phyloP scores from a whole-genome alignment of 1,140 invertebrate species.

The Oedothorax gibbosus region DNA sequence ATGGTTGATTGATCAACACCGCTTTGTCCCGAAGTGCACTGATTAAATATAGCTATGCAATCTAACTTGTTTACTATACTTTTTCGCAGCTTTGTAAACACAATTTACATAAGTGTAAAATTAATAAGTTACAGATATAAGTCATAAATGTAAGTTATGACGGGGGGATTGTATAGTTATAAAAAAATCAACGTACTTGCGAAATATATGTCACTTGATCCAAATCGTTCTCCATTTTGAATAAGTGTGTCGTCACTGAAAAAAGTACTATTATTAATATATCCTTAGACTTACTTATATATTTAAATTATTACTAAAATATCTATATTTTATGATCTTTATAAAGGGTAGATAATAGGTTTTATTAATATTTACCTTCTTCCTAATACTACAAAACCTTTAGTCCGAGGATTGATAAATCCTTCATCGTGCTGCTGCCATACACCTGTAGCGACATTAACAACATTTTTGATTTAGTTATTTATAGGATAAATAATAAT shows the following conservation, averaged over 20 bases:
- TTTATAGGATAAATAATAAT: background rate
- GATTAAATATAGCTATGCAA: no score
- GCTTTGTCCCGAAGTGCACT: no score
- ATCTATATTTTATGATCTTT: background rate
- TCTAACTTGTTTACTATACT: no score
- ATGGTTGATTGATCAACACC: no score
- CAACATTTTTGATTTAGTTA: no score
- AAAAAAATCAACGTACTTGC: background rate
- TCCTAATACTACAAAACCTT: conserved; percentile 74
- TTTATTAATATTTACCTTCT: conserved; percentile 66
- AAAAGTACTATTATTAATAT: background rate
- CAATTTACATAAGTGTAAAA: no score
- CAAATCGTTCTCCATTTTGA: background rate
- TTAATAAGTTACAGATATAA: no score
- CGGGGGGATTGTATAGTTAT: background rate
- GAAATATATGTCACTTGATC: background rate
- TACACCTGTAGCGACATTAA: conserved; percentile 64
- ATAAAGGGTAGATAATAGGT: background rate
- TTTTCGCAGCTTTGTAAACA: no score
- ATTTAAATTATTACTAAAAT: background rate
- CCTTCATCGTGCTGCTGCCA: conserved; percentile 75
- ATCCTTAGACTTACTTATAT: background rate
- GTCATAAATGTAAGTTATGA: background rate
- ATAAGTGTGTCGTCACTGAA: conserved; percentile 5
- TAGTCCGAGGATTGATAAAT: conserved; percentile 71